These are phyloP conservation scores for Malacosoma neustria DNA, from an alignment of 2,888 invertebrate genomes.

Conservation along the genomic window DNA sequence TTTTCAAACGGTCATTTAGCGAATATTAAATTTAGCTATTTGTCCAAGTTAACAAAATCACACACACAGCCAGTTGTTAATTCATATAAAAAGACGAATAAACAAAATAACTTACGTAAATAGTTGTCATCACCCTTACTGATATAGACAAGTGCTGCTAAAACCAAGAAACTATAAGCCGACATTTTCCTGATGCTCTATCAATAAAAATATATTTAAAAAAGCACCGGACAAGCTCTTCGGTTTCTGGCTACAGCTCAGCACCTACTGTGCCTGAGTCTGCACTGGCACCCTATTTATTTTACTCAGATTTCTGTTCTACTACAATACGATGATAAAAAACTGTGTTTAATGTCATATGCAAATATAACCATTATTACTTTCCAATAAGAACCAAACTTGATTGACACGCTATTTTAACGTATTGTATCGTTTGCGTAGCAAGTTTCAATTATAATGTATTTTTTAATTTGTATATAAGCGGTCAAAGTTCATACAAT, in stretches of 20 bases:
- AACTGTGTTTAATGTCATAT: background rate
- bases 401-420: background rate
- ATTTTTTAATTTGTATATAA: background rate
- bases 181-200: conserved; percentile 27
- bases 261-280: conserved; percentile 36
- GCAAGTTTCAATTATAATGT: background rate
- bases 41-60: no score
- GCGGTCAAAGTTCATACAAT: background rate
- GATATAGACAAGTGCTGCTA: conserved; percentile 24
- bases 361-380: background rate
- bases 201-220: conserved; percentile 9
- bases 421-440: background rate
- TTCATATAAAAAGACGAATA: no score
- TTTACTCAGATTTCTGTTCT: conserved; percentile 21
- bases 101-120: conserved; percentile 49
- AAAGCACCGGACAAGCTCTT: conserved; percentile 9
- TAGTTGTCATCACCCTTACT: conserved; percentile 27
- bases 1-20: no score
- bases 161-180: conserved; percentile 28
- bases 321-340: conserved; percentile 1
- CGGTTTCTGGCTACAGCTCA: conserved; percentile 31
- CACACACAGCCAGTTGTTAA: no score
- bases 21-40: no score
- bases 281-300: conserved; percentile 39
- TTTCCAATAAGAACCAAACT: background rate